Evolutionary conservation across 2,797 vertebrate species (phyloP).

Genomic region (Okamejei kenojei): DNA sequence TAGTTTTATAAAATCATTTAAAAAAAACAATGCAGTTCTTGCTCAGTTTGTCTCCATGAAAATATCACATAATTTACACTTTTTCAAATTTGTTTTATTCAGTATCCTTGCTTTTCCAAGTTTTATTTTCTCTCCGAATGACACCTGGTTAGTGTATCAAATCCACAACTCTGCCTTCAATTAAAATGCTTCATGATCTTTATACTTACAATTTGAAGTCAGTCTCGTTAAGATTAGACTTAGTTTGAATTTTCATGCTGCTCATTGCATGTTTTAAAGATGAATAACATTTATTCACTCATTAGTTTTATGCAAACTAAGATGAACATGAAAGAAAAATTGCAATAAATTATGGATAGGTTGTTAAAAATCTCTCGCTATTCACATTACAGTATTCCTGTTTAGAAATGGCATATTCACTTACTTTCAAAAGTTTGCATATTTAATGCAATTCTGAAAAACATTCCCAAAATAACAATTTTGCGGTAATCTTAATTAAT

Average conservation of each 20-base stretch:
- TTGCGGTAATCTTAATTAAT: slow-evolving; percentile 9
- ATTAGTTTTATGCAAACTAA: slow-evolving; percentile 99
- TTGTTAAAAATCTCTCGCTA: slow-evolving; percentile 85
- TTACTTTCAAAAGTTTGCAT: slow-evolving; percentile 95
- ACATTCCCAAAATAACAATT: slow-evolving; percentile 40
- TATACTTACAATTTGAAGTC: slow-evolving; percentile 42
- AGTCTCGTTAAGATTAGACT: slow-evolving; percentile 61
- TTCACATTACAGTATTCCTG: slow-evolving; percentile 67
- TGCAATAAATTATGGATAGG: slow-evolving; percentile 98
- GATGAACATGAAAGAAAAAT: slow-evolving; percentile 94
- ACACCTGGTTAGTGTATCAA: slow-evolving; percentile 20
- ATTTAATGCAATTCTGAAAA: slow-evolving; percentile 71
- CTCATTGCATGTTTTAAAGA: slow-evolving; percentile 79
- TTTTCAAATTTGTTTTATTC: slow-evolving; percentile 23
- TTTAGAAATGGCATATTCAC: slow-evolving; percentile 85
- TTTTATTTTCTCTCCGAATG: background rate
- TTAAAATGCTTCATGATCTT: slow-evolving; percentile 40
- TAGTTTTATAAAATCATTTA: too few species aligned
- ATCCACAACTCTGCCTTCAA: slow-evolving; percentile 18
- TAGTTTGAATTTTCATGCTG: slow-evolving; percentile 73
- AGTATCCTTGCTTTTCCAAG: background rate
- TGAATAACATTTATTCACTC: slow-evolving; percentile 96
- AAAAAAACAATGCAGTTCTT: background rate
- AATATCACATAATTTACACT: background rate
- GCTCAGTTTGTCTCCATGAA: background rate